Base-by-base conservation (phyloP, 1,140 invertebrate species). In the Colletes gigas region DNA sequence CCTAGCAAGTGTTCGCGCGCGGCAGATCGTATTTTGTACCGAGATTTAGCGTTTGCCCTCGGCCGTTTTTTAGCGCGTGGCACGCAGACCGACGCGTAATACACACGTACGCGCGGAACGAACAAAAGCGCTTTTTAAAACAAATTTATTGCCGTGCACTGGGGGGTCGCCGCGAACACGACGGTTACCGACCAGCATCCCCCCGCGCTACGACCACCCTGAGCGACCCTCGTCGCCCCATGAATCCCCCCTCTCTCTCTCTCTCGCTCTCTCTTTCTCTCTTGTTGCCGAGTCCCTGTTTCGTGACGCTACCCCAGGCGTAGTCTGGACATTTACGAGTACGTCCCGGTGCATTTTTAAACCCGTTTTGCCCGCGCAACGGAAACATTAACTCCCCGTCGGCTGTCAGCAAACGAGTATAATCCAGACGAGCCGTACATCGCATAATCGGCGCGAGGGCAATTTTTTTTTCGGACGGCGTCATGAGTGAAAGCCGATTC, bases 51-150 rank as follows among this genome's bases (percentile, higher is more conserved):
- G 68, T 47, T 82, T 68, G 5, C 6, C 50, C 44, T 57, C 9
- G 44, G 14, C 54, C 74, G 62, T 76, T 75, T 76, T 80, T 78
- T 69, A 71, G 12, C 62, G 62, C 76, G 54, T 55, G 59, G 60
- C 63, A 73, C 74, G 55, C 54, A 66, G 52, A 19, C 62, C 47
- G n/a, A 21, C 59, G 57, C 75, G 86, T 80, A 85, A 83, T 80
- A 72, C 78, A 79, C 83, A 65, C 60, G 74, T 67, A 67, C 21
- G 30, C 67, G 74, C 17, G 69, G 52, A 41, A 78, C 74, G 76
- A 89, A 86, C 86, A 90, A 90, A 90, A 90, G 88, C 83, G 83
- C 83, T 90, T 89, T 90, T 89, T 86, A 88, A 88, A 83, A 85
- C 60, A 74, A 89, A 90, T 90, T 89, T 89, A 90, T 90, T 81